Evolutionary conservation across 2,797 vertebrate species (phyloP).

Genomic region (Chiloscyllium punctatum): DNA sequence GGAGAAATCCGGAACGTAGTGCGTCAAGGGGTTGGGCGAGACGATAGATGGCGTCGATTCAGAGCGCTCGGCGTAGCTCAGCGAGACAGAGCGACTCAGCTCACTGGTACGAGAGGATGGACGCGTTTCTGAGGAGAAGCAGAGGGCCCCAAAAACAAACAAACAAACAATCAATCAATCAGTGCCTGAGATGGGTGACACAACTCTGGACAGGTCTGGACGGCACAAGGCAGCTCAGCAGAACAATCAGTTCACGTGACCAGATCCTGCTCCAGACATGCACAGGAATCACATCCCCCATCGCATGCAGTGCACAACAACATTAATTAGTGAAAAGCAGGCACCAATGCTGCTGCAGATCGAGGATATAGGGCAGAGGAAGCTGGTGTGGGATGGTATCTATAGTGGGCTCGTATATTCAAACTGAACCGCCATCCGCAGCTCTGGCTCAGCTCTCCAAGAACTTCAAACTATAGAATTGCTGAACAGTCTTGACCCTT

Average conservation of each 20-base stretch:
- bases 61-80: constrained; percentile 66
- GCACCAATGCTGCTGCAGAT: background rate
- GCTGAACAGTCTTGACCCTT: background rate
- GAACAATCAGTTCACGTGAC: too few species aligned
- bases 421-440: too few species aligned
- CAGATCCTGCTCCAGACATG: background rate
- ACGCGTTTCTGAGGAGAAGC: constrained; percentile 65
- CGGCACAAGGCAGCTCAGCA: too few species aligned
- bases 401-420: too few species aligned
- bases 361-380: too few species aligned
- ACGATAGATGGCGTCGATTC: constrained; percentile 58
- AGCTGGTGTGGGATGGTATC: too few species aligned
- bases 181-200: background rate
- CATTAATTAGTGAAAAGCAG: background rate
- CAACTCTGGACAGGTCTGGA: too few species aligned
- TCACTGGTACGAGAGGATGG: constrained; percentile 70
- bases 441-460: too few species aligned
- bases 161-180: background rate
- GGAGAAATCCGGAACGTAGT: constrained; percentile 84
- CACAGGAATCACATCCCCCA: background rate
- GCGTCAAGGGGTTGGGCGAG: constrained; percentile 73
- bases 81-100: constrained; percentile 77
- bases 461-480: background rate
- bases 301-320: background rate
- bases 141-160: too few species aligned